Conservation (phyloP, 2,113 vertebrate genomes). For the Odocoileus hemionus region DNA sequence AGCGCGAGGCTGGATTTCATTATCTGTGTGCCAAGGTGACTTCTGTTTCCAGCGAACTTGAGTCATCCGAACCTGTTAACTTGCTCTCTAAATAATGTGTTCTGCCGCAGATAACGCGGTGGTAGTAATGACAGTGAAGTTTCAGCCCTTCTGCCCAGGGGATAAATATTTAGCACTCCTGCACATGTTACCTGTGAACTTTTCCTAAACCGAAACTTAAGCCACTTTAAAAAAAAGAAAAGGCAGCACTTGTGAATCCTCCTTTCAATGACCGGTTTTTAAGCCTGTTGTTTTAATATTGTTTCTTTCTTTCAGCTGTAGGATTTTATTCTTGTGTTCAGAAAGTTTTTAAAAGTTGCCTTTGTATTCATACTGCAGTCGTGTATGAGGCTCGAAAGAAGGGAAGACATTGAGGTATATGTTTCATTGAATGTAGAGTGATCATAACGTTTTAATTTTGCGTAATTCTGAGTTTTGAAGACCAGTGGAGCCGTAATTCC, state of each 20-base stretch:
- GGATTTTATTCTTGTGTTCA: neutral
- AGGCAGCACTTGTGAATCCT: neutral
- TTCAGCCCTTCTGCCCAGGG: neutral
- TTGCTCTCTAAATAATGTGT: neutral
- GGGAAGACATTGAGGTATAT: neutral
- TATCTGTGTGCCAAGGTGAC: slow-evolving; percentile 21
- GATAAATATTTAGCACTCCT: neutral
- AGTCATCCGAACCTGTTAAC: slow-evolving; percentile 20
- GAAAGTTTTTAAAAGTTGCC: neutral
- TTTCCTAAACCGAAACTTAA: neutral
- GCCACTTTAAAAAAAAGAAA: neutral
- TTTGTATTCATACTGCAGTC: neutral
- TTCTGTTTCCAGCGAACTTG: neutral
- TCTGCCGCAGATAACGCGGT: neutral
- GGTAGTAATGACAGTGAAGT: neutral
- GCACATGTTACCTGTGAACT: slow-evolving; percentile 10
- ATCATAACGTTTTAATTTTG: neutral
- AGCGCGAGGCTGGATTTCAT: neutral
- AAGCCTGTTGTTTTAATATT: neutral
- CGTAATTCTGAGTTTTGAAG: neutral
- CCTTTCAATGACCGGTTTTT: neutral
- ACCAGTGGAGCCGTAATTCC: neutral
- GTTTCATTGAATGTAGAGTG: neutral
- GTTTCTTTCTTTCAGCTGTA: neutral
- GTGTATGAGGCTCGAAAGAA: neutral